Evolutionary conservation across 1,140 invertebrate genomes (phyloP).

Genomic region (Cyclargus thomasi): DNA sequence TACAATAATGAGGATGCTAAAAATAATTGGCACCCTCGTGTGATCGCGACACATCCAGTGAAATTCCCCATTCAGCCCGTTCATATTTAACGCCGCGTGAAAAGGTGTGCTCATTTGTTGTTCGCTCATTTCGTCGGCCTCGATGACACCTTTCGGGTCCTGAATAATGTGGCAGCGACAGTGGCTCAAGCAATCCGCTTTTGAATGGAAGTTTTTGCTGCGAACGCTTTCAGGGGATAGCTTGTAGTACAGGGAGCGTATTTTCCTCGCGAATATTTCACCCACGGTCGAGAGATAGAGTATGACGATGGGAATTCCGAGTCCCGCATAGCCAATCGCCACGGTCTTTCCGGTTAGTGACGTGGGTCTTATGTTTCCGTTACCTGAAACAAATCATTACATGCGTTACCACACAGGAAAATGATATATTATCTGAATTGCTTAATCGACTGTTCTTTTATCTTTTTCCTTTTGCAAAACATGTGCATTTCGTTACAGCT

Average conservation of each 20-base stretch:
- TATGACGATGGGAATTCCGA: slow-evolving; percentile 93
- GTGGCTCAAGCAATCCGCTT: slow-evolving; percentile 43
- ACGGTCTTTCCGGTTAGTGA: slow-evolving; percentile 87
- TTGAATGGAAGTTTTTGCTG: slow-evolving; percentile 48
- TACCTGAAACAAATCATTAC: slow-evolving; percentile 79
- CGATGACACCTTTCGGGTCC: neutral
- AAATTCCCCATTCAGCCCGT: slow-evolving; percentile 53
- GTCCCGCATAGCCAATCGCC: slow-evolving; percentile 90
- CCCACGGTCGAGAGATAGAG: slow-evolving; percentile 91
- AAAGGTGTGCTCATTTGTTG: slow-evolving; percentile 53
- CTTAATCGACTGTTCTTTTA: neutral
- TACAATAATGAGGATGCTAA: slow-evolving; percentile 92
- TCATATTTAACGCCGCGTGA: slow-evolving; percentile 58
- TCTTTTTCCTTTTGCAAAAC: neutral
- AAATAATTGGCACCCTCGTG: slow-evolving; percentile 86
- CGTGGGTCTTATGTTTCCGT: slow-evolving; percentile 92
- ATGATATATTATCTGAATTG: neutral
- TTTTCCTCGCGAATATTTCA: slow-evolving; percentile 81
- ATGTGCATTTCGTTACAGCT: too few relatives aligned
- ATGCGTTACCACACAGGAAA: neutral
- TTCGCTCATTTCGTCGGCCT: slow-evolving; percentile 24
- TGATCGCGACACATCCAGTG: slow-evolving; percentile 73
- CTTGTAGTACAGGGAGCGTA: slow-evolving; percentile 65
- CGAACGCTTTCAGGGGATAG: slow-evolving; percentile 54
- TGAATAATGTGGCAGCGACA: slow-evolving; percentile 1